Evolutionary conservation across 1,140 invertebrate species (phyloP), one percentile per base, ranked within the genome.

Genomic region (Lasaia peninsularis): DNA sequence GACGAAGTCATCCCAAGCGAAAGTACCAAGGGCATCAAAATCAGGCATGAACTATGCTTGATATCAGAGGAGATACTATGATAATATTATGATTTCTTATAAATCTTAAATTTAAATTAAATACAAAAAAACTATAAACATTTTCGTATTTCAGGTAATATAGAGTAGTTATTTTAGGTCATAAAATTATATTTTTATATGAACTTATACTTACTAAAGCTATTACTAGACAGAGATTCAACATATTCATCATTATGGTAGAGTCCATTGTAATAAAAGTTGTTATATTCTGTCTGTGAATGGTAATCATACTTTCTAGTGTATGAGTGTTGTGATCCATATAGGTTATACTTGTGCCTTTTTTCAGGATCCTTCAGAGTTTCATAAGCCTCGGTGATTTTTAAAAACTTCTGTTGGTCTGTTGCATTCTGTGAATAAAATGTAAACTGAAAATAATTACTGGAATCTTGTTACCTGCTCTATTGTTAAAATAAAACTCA

Each of bases 171-270:
- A 6, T 37, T 14, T 14, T 37, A 14, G 2, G 12, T 16, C 2
- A 28, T 28, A 28, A 28, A n/a, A n/a, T n/a, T 28, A 0, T 28
- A 28, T 6, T 0, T 40, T 8, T 10, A 10, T 44, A 20, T 33
- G 21, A 50, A 50, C 21, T 53, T 8, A 58, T 31, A 91, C 91
- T 92, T 88, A 96, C 95, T 93, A 91, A 95, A 97, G 82, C 94
- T 95, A 56, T 91, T 84, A 65, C 86, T 91, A 64, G 91, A 93
- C 0, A 97, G 82, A 4, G 95, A 96, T 10, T 95, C 92, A 58
- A 98, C 94, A 83, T 95, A 91, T 52, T 92, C 92, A 87, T 97
- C 95, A 84, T 97, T 94, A 79, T 97, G 95, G 89, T 97, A 98
- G 60, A 97, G 92, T 40, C 95, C 96, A 92, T 97, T 97, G 73